phyloP scores from a whole-genome alignment of 1,140 invertebrate genomes.

The Cheumatopsyche charites region DNA sequence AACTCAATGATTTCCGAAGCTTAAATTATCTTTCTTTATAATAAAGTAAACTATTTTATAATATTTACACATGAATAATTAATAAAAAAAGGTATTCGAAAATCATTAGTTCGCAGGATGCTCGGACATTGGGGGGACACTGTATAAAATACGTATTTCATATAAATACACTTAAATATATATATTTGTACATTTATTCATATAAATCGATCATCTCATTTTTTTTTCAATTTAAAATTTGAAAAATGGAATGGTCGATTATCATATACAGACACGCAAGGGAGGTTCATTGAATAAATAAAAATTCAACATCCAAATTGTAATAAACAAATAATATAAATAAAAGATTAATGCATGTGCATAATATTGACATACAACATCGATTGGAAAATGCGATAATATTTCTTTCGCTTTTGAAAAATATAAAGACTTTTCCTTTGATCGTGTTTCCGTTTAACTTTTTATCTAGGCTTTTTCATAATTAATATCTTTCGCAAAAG shows the following conservation, averaged over 20 bases:
- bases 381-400: neutral
- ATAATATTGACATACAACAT: conserved; percentile 22
- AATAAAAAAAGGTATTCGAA: neutral
- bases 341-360: neutral
- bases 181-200: neutral
- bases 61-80: neutral
- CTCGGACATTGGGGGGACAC: conserved; percentile 5
- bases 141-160: conserved; percentile 1
- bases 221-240: too few species aligned
- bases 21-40: neutral
- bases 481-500: conserved; percentile 16
- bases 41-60: too few species aligned
- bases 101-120: conserved; percentile 3
- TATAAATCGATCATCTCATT: too few species aligned
- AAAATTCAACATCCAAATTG: too few species aligned
- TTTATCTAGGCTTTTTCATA: neutral
- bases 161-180: neutral
- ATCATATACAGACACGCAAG: too few species aligned
- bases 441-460: neutral
- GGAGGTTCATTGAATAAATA: too few species aligned
- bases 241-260: too few species aligned
- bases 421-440: neutral
- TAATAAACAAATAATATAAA: too few species aligned
- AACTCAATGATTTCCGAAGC: conserved; percentile 27
- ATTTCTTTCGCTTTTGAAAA: neutral